Percentiles rank a stretch among this genome's conserved stretches.
Evolutionary conservation across 1,140 invertebrate genomes (phyloP).

Genomic region (Panulirus ornatus): DNA sequence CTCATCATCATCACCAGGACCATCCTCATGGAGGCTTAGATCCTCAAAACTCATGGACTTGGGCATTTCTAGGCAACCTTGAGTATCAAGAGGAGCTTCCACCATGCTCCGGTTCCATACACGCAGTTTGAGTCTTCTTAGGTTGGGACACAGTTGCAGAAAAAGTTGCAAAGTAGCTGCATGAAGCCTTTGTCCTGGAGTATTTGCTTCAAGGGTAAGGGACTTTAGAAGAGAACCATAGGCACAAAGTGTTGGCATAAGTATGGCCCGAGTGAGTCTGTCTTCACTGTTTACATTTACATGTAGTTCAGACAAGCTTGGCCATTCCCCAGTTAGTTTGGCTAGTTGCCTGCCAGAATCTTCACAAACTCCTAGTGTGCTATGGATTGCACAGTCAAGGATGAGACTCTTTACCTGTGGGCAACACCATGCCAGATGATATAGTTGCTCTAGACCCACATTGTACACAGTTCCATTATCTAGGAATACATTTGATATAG

Average conservation of each 20-base stretch:
- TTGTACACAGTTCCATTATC: conserved; percentile 35
- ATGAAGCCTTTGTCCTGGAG: conserved; percentile 25
- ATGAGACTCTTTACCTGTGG: conserved; percentile 36
- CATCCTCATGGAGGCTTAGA: conserved; percentile 60
- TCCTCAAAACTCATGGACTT: conserved; percentile 20
- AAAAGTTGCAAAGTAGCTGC: conserved; percentile 24
- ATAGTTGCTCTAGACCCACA: background rate
- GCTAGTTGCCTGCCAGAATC: conserved; percentile 27
- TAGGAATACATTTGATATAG: conserved; percentile 49
- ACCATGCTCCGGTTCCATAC: conserved; percentile 62
- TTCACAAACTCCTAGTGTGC: background rate
- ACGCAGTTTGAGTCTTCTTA: conserved; percentile 27
- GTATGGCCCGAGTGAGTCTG: conserved; percentile 18
- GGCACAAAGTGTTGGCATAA: conserved; percentile 37
- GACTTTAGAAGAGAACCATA: conserved; percentile 35
- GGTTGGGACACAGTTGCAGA: conserved; percentile 51
- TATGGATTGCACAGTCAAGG: conserved; percentile 39
- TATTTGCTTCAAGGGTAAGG: conserved; percentile 56
- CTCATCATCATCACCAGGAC: conserved; percentile 54
- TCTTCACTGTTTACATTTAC: conserved; percentile 47
- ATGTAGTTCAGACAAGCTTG: conserved; percentile 49
- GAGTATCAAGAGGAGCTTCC: conserved; percentile 24
- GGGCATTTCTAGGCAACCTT: background rate
- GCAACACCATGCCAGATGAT: conserved; percentile 53
- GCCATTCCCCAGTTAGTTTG: conserved; percentile 36